Percentiles rank a stretch among this genome's conserved stretches.
Conservation (phyloP, 2,888 invertebrate genomes). For the Dyspetes luteomarginatus region DNA sequence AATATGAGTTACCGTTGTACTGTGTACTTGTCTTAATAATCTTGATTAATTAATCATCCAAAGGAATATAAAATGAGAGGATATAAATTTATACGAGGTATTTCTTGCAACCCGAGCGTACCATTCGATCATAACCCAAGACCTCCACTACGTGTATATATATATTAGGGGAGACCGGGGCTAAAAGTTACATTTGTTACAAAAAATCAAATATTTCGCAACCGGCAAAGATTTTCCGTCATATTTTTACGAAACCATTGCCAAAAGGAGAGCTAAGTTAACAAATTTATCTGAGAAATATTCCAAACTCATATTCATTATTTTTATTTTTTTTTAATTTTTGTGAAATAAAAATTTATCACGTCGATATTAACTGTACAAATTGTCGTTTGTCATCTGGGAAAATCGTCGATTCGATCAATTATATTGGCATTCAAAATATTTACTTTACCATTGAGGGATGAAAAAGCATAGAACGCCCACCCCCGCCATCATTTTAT, state of each 20-base stretch:
- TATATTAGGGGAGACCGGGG: no score
- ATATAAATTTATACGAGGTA: slow-evolving; percentile 68
- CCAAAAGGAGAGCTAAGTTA: no score
- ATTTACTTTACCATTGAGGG: background rate
- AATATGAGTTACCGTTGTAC: slow-evolving; percentile 3
- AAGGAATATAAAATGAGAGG: slow-evolving; percentile 68
- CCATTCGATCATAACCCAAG: slow-evolving; percentile 65
- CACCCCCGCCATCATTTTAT: no score
- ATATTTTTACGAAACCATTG: no score
- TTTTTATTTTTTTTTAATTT: background rate
- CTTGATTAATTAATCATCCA: slow-evolving; percentile 68
- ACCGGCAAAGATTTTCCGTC: no score
- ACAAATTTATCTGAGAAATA: background rate
- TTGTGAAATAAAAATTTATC: background rate
- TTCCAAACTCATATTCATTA: background rate
- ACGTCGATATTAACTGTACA: no score
- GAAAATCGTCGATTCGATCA: no score
- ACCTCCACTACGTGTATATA: background rate
- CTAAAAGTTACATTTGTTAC: no score
- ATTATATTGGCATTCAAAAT: no score
- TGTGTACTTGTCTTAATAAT: slow-evolving; percentile 62
- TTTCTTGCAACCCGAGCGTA: slow-evolving; percentile 50
- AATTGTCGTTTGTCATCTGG: no score
- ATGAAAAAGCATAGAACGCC: no score
- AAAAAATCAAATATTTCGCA: no score